phyloP scores from a whole-genome alignment of 2,888 invertebrate species.

The Metopia argyrocephala region DNA sequence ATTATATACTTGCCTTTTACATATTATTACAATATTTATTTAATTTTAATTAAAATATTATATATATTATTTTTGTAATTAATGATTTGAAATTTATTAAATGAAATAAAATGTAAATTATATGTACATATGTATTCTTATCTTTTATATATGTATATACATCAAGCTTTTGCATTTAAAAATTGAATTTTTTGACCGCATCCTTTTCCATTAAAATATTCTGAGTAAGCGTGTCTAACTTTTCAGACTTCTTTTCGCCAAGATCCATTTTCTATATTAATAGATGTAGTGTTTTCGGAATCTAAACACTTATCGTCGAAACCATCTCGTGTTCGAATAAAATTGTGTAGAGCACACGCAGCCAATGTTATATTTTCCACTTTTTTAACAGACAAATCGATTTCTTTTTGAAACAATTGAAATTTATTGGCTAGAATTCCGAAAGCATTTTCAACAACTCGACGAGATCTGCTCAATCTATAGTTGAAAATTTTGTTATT shows the following conservation, averaged over 20 bases:
- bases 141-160: too few relatives aligned
- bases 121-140: too few relatives aligned
- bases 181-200: slow-evolving; percentile 9
- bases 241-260: not conserved
- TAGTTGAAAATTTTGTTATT: slow-evolving; percentile 10
- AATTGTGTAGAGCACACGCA: not conserved
- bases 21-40: too few relatives aligned
- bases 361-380: not conserved
- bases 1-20: too few relatives aligned
- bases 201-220: slow-evolving; percentile 4
- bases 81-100: too few relatives aligned
- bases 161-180: too few relatives aligned
- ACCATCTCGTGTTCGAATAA: not conserved
- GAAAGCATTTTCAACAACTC: slow-evolving; percentile 10
- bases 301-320: not conserved
- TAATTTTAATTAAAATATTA: too few relatives aligned
- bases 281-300: not conserved
- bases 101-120: too few relatives aligned
- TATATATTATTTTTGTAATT: too few relatives aligned
- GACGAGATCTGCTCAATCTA: not conserved
- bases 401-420: slow-evolving; percentile 3
- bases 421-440: not conserved
- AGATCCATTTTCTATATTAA: not conserved
- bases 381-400: not conserved
- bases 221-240: not conserved